Evolutionary conservation across 2,113 vertebrate species (phyloP).

Genomic region (Seriola dumerili): DNA sequence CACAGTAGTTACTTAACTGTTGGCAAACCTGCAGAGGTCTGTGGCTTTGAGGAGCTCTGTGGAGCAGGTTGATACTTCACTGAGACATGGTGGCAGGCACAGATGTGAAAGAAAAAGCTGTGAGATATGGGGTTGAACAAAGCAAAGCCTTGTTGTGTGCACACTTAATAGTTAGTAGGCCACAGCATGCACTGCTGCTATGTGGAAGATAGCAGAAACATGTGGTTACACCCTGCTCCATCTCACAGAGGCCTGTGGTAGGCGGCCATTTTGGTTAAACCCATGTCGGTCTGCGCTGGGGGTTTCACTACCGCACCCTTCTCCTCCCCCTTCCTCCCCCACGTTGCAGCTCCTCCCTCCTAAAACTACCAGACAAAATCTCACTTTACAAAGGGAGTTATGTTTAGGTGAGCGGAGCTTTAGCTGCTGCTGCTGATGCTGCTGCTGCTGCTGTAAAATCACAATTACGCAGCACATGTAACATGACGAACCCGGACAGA

Average conservation of each 20-base stretch:
- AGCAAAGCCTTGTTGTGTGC: slow-evolving; percentile 5
- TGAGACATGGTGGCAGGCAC: slow-evolving; percentile 25
- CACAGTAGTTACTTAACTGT: not conserved
- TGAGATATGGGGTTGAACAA: slow-evolving; percentile 22
- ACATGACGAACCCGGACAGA: slow-evolving; percentile 6
- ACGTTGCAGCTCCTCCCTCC: slow-evolving; percentile 40
- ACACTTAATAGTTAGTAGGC: slow-evolving; percentile 16
- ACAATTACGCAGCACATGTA: slow-evolving; percentile 31
- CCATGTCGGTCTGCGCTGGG: slow-evolving; percentile 70
- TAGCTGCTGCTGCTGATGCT: not conserved
- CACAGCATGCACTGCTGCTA: slow-evolving; percentile 32
- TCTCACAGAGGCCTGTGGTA: slow-evolving; percentile 68
- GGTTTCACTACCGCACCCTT: slow-evolving; percentile 72
- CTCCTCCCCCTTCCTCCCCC: slow-evolving; percentile 38
- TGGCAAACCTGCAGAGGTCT: not conserved
- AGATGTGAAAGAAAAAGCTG: not conserved
- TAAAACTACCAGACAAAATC: slow-evolving; percentile 53
- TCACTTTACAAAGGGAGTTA: slow-evolving; percentile 19
- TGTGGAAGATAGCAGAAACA: slow-evolving; percentile 48
- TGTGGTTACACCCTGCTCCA: slow-evolving; percentile 74
- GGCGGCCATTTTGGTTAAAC: slow-evolving; percentile 78
- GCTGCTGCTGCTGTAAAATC: not conserved
- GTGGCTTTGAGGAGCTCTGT: not conserved
- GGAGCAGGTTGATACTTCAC: slow-evolving; percentile 14
- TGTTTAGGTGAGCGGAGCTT: not conserved